Conservation (phyloP, 2,888 invertebrate genomes). For the Agrochola litura region DNA sequence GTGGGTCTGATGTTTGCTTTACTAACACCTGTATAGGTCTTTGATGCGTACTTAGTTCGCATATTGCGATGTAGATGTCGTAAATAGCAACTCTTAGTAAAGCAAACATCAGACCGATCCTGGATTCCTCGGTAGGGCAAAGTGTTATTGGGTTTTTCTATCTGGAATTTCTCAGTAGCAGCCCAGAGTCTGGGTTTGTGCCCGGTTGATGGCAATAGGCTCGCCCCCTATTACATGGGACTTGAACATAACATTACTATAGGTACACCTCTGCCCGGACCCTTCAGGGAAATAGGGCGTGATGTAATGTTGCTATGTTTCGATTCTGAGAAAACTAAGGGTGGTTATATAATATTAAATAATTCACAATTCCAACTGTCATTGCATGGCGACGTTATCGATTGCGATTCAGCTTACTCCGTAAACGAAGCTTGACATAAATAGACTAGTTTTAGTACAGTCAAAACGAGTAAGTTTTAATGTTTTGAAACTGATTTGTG, state of each 20-base stretch:
- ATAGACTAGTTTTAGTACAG: neutral
- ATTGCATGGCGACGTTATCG: constrained; percentile 49
- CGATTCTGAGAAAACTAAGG: constrained; percentile 6
- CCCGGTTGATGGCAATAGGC: neutral
- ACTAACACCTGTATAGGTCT: too few relatives aligned
- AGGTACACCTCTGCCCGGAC: too few relatives aligned
- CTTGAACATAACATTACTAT: neutral
- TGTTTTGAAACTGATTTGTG: neutral
- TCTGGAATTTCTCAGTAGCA: neutral
- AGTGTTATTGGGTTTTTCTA: neutral
- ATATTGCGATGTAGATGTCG: too few relatives aligned
- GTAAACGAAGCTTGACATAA: constrained; percentile 1
- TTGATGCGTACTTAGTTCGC: too few relatives aligned
- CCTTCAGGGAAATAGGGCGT: neutral
- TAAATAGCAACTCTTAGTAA: too few relatives aligned
- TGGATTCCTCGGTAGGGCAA: neutral
- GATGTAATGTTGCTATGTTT: neutral
- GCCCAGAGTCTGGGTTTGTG: neutral
- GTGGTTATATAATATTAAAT: constrained; percentile 14
- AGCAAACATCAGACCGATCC: too few relatives aligned
- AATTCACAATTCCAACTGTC: constrained; percentile 36
- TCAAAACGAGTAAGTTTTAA: neutral
- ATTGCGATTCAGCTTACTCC: constrained; percentile 29
- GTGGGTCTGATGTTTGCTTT: too few relatives aligned
- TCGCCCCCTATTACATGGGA: neutral